Evolutionary conservation across 1,140 invertebrate species (phyloP), one percentile per base, ranked within the genome.

Genomic region (Drosophila bipectinata): DNA sequence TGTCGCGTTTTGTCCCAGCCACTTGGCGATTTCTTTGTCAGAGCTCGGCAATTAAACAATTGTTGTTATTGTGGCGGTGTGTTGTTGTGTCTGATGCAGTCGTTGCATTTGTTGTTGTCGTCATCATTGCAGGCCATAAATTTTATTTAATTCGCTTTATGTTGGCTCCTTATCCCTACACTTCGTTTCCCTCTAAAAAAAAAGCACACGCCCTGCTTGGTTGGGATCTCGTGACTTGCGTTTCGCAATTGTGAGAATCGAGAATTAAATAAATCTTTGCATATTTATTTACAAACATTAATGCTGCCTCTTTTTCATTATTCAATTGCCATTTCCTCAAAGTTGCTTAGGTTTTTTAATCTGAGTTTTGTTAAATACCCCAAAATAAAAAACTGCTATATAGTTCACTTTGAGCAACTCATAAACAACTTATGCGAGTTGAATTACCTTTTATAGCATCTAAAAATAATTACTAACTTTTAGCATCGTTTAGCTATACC

Each of bases 211-310:
- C 82, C 82, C 81, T 75, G 72, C 44, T 85, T 82, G 63, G 60
- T 52, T 74, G 63, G 68, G 56, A 85, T 82, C 82, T 76, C 83
- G 83, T 85, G 83, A 85, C 82, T 85, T 76, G 82, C 74, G 68
- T 54, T 82, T 82, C 66, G 74, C 78, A 82, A 72, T 69, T 87
- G 83, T 85, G 82, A 88, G 82, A 85, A 85, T 76, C 85, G 83
- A 79, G 82, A 87, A 85, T 82, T 85, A 82, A 87, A 85, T 85
- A 85, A 85, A 82, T 85, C 82, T 78, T 88, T 85, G 83, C 82
- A 88, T 88, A 85, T 88, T 88, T 87, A 85, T 88, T 88, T 82
- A 51, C 64, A 71, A 87, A 51, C 67, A 68, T 80, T 66, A 69
- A 69, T 44, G 49, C 63, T 54, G 63, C 66, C 41, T 51, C 47